phyloP scores from a whole-genome alignment of 1,140 invertebrate species.

The Bombus breviceps region DNA sequence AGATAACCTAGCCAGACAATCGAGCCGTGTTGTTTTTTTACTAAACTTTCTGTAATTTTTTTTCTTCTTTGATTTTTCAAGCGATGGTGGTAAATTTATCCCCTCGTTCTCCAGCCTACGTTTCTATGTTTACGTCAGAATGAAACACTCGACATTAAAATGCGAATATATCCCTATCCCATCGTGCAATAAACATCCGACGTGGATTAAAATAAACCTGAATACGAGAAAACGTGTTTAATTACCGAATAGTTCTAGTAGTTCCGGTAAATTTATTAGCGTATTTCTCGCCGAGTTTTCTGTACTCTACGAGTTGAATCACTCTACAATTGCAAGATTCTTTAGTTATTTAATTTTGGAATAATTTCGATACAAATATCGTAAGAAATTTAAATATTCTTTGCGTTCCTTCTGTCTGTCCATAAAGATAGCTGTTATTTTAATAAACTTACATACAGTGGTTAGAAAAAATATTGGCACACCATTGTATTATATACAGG shows the following conservation, averaged over 20 bases:
- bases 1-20: not conserved
- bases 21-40: not conserved
- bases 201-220: not conserved
- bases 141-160: not conserved
- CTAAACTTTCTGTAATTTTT: not conserved
- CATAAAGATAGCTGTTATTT: not conserved
- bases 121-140: not conserved
- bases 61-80: not conserved
- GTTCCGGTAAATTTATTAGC: too few relatives aligned
- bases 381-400: too few relatives aligned
- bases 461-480: too few relatives aligned
- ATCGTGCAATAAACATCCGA: not conserved
- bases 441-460: too few relatives aligned
- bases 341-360: too few relatives aligned
- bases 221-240: not conserved
- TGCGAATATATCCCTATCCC: not conserved
- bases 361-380: too few relatives aligned
- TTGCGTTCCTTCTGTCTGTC: not conserved
- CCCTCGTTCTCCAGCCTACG: not conserved
- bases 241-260: not conserved
- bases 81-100: not conserved
- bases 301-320: accelerated
- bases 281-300: too few relatives aligned
- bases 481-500: too few relatives aligned
- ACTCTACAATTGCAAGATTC: too few relatives aligned